A percentile compares a stretch with the other conserved stretches of the same genome.
These are phyloP conservation scores for Acinonyx jubatus DNA, from an alignment of 2,113 vertebrate genomes.

Conservation along the genomic window DNA sequence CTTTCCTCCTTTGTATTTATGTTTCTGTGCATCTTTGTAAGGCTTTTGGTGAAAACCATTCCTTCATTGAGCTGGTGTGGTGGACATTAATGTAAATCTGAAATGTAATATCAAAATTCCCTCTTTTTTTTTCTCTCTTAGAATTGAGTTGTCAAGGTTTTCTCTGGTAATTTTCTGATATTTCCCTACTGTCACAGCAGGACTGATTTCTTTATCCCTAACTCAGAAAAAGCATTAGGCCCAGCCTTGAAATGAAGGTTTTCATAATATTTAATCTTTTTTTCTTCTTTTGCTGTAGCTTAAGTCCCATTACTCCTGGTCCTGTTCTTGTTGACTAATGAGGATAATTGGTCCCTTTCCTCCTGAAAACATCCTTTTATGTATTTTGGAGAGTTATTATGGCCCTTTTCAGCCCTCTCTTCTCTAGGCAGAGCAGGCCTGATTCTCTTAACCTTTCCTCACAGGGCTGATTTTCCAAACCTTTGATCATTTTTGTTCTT, in stretches of 20 bases:
- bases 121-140: not conserved
- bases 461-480: constrained; percentile 74
- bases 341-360: constrained; percentile 78
- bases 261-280: constrained; percentile 76
- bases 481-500: constrained; percentile 78
- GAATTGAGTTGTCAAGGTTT: constrained; percentile 36
- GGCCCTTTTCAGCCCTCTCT: constrained; percentile 49
- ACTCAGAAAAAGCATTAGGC: constrained; percentile 66
- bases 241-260: constrained; percentile 69
- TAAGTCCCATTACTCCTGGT: constrained; percentile 72
- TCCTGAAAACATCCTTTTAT: constrained; percentile 77
- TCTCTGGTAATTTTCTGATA: constrained; percentile 58
- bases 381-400: constrained; percentile 72
- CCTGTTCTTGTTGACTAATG: constrained; percentile 76
- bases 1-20: not conserved
- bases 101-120: constrained; percentile 26
- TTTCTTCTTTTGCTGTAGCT: constrained; percentile 65
- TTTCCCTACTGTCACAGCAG: not conserved
- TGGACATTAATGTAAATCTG: not conserved
- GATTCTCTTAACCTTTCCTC: constrained; percentile 72
- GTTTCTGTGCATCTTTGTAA: not conserved
- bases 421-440: constrained; percentile 54
- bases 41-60: constrained; percentile 12
- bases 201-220: constrained; percentile 48
- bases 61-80: not conserved